Base-by-base conservation (phyloP, 2,113 vertebrate species). In the Cricetomys ansorgei region DNA sequence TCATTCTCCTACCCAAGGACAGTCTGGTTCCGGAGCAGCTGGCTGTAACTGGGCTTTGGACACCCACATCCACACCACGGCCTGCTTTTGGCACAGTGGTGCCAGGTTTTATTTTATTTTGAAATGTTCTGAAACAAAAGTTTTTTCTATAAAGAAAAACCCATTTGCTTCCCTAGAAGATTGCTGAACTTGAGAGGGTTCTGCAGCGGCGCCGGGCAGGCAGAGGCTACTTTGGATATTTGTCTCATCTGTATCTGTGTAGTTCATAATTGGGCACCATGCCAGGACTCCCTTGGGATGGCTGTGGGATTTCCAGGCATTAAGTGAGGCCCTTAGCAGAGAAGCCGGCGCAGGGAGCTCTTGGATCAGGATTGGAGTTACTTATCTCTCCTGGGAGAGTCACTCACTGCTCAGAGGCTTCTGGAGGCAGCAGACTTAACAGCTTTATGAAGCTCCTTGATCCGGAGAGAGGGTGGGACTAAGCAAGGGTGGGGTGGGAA, bases 21-120 rank as follows among this genome's bases (percentile, higher is more conserved):
- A 87, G 69, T 43, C 17, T 16, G 70, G 23, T 57, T 48, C 43
- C 7, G 8, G 87, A 76, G 75, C 15, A 25, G 17, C 48, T 43
- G 48, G 69, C n/a, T 21, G 15, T 9, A 31, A 3, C 21, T 75
- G n/a, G 67, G 21, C 17, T 17, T 91, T 3, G 34, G 48, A 62
- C n/a, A n/a, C n/a, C n/a, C n/a, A n/a, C n/a, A n/a, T 37, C 21
- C 1, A 57, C 1, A 0, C 17, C 34, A 23, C 34, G 45, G 84
- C 67, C 27, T 25, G 50, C 19, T 62, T 8, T 57, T 29, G 48
- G 40, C 72, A 76, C 4, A 69, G 70, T 45, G 80, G 57, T 12
- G 2, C 34, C 43, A 7, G 85, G 27, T 77, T 93, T 93, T 62
- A 75, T 77, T 93, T 93, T 62, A 75, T 69, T 93, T 84, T 88